A percentile compares a stretch with the other conserved stretches of the same genome.
Conservation (phyloP, 2,888 invertebrate species). For the Scelioninae gen. 2 region DNA sequence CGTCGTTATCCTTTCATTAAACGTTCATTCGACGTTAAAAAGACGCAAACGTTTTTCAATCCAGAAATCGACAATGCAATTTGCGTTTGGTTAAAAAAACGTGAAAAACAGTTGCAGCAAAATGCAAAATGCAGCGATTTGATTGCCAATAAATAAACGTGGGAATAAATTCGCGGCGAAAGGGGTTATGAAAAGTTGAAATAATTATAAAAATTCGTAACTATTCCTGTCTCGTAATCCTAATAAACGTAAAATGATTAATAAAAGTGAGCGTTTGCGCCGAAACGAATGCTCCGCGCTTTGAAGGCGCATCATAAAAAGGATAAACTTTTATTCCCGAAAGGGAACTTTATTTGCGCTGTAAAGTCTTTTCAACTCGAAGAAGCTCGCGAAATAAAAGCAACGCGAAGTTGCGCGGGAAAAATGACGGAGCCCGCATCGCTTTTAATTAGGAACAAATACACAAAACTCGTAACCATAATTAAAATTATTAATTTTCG, state of each 20-base stretch:
- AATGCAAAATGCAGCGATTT: too few species aligned
- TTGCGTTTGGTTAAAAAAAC: too few species aligned
- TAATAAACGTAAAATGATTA: constrained; percentile 33
- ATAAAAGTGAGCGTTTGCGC: constrained; percentile 29
- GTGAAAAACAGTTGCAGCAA: too few species aligned
- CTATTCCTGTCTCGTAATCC: constrained; percentile 15
- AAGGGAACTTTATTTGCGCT: constrained; percentile 46
- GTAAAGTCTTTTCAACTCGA: constrained; percentile 33
- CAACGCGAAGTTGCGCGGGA: constrained; percentile 10
- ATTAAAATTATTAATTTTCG: constrained; percentile 27
- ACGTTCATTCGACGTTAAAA: too few species aligned
- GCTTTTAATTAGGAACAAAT: constrained; percentile 45
- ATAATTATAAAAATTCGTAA: constrained; percentile 8
- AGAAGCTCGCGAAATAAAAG: constrained; percentile 24
- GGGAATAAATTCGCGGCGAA: neutral
- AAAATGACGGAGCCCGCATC: neutral
- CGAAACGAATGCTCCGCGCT: constrained; percentile 13
- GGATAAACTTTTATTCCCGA: constrained; percentile 45
- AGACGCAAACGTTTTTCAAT: too few species aligned
- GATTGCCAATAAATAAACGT: neutral
- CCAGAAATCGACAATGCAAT: too few species aligned
- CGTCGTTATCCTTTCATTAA: too few species aligned
- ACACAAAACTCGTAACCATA: constrained; percentile 18
- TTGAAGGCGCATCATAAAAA: constrained; percentile 19
- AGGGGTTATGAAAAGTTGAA: neutral